Conservation (phyloP, 92 coral and sea anemone species). For the Epizoanthus scotinus region DNA sequence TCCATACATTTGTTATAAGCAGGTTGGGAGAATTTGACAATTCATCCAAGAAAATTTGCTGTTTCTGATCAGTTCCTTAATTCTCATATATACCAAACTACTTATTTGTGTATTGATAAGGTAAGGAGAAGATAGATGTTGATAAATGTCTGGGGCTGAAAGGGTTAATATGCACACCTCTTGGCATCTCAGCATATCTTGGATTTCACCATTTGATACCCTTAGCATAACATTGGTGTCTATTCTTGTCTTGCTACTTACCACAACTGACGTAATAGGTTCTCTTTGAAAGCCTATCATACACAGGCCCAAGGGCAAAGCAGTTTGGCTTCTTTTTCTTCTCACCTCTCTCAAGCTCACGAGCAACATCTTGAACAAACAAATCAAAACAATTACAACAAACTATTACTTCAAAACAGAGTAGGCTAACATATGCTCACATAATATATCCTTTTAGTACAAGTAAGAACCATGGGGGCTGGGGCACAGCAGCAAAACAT, state of each 20-base stretch:
- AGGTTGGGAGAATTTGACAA: no score
- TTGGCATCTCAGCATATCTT: neutral
- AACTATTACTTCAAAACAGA: neutral
- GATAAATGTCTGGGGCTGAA: no score
- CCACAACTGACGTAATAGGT: conserved; percentile 97
- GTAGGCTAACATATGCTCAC: no score
- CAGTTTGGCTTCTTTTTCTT: conserved; percentile 87
- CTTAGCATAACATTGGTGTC: neutral
- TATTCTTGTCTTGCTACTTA: conserved; percentile 28
- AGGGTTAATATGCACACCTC: neutral
- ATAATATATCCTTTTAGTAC: neutral
- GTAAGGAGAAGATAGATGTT: no score
- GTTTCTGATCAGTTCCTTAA: no score
- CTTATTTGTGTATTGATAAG: no score
- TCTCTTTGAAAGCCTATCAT: conserved; percentile 78
- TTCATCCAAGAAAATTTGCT: no score
- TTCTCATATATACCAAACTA: no score
- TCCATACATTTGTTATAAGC: no score
- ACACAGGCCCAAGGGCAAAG: conserved; percentile 95
- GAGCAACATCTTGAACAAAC: conserved; percentile 71
- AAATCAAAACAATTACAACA: neutral
- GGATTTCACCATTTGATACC: no score
- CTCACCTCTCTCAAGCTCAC: conserved; percentile 89
- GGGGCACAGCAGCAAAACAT: no score
- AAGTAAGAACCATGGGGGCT: neutral